Conservation (phyloP, 2,888 invertebrate genomes). For the Carcina quercana region DNA sequence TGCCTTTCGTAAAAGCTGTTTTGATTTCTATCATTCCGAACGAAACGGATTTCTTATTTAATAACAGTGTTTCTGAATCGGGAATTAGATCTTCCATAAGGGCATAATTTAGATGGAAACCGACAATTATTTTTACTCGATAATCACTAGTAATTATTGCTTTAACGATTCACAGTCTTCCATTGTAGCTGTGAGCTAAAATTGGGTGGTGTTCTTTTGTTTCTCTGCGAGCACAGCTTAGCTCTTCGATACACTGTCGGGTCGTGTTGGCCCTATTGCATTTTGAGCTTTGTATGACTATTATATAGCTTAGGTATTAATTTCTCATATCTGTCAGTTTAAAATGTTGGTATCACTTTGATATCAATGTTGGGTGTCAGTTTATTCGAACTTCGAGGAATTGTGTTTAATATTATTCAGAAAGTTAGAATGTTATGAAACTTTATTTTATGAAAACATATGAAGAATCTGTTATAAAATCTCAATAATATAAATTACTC, state of each 20-base stretch:
- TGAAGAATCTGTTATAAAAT: background rate
- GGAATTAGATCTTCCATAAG: conserved; percentile 42
- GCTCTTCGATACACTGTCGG: too few relatives aligned
- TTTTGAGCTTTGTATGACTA: background rate
- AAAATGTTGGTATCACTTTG: background rate
- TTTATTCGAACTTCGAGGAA: background rate
- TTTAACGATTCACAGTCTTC: conserved; percentile 34
- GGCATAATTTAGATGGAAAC: conserved; percentile 44
- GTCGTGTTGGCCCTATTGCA: too few relatives aligned
- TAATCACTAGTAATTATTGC: conserved; percentile 55
- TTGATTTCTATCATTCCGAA: conserved; percentile 46
- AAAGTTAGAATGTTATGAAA: conserved; percentile 10
- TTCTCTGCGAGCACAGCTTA: conserved; percentile 4
- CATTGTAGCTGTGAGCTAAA: conserved; percentile 17
- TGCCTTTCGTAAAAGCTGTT: conserved; percentile 33
- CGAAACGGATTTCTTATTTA: conserved; percentile 33
- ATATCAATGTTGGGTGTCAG: background rate
- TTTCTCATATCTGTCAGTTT: background rate
- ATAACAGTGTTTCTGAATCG: conserved; percentile 48
- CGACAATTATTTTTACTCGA: conserved; percentile 56
- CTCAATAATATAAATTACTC: conserved; percentile 18
- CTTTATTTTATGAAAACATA: background rate
- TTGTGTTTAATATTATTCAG: conserved; percentile 1
- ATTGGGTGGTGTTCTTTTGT: conserved; percentile 11
- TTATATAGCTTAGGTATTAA: background rate